Evolutionary conservation across 2,113 vertebrate genomes (phyloP).

Genomic region (Epinephelus fuscoguttatus): DNA sequence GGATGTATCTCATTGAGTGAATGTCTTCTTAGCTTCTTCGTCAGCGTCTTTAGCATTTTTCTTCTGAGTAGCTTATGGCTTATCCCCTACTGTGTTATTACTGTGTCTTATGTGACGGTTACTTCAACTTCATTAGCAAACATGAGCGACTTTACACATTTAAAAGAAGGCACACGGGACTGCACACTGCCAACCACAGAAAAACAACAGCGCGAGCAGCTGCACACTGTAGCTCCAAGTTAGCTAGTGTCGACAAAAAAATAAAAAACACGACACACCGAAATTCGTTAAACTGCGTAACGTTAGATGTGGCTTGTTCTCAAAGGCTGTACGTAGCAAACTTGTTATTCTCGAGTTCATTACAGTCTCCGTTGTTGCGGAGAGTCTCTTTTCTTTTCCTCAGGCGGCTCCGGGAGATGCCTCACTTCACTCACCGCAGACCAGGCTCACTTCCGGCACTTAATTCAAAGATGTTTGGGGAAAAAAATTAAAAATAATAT

Average conservation of each 20-base stretch:
- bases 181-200: conserved; percentile 13
- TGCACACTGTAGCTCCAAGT: conserved; percentile 11
- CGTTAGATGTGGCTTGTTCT: conserved; percentile 57
- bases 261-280: conserved; percentile 4
- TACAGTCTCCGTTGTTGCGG: conserved; percentile 39
- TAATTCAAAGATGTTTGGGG: conserved; percentile 21
- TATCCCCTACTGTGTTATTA: conserved; percentile 32
- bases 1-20: conserved; percentile 92
- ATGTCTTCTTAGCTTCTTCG: conserved; percentile 92
- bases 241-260: conserved; percentile 17
- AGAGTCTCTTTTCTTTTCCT: conserved; percentile 35
- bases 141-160: conserved; percentile 39
- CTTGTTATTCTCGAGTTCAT: conserved; percentile 66
- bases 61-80: conserved; percentile 62
- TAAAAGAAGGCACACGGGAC: conserved; percentile 59
- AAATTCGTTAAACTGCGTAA: conserved; percentile 59
- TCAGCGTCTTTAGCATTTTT: conserved; percentile 90
- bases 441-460: background rate
- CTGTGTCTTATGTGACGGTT: conserved; percentile 19
- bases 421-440: conserved; percentile 24
- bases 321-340: conserved; percentile 59
- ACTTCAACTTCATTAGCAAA: conserved; percentile 54
- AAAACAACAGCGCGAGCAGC: conserved; percentile 11
- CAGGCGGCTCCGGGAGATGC: background rate
- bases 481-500: conserved; percentile 25